These are phyloP conservation scores for Lithobates pipiens DNA, from an alignment of 2,797 vertebrate genomes.

Conservation along the genomic window DNA sequence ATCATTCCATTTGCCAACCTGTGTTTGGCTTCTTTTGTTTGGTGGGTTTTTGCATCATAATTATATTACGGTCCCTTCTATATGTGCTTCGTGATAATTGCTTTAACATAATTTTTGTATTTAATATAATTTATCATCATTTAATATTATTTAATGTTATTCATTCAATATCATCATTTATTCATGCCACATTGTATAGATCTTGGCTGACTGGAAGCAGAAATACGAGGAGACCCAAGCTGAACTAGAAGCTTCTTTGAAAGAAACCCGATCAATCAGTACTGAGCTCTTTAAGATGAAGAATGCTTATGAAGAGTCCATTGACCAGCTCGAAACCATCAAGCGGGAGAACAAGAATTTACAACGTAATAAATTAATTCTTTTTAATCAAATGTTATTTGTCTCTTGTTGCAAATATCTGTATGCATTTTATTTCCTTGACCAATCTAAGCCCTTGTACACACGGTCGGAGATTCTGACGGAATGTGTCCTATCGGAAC, in stretches of 20 bases:
- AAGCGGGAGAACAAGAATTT: slow-evolving; percentile 86
- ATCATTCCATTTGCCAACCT: no score
- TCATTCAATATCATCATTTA: no score
- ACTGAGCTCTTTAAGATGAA: slow-evolving; percentile 86
- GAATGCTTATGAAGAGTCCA: slow-evolving; percentile 84
- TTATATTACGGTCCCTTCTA: no score
- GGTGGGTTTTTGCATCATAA: not conserved
- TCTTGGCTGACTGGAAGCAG: slow-evolving; percentile 86
- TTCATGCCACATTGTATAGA: slow-evolving; percentile 64
- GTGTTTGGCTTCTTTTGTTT: not conserved
- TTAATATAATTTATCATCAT: no score
- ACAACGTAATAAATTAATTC: slow-evolving; percentile 73
- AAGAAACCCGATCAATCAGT: slow-evolving; percentile 81
- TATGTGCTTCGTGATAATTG: no score
- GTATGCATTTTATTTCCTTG: not conserved
- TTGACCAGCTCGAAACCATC: slow-evolving; percentile 83
- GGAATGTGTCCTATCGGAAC: no score
- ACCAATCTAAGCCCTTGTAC: no score
- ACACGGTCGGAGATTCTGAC: no score
- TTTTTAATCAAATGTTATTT: not conserved
- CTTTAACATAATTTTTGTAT: not conserved
- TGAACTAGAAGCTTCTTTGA: slow-evolving; percentile 83
- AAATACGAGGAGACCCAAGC: slow-evolving; percentile 84
- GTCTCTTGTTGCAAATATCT: not conserved
- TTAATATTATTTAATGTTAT: no score